Evolutionary conservation across 2,888 invertebrate species (phyloP), one percentile per base, ranked within the genome.

Genomic region (Nipponacmea schrenckii): DNA sequence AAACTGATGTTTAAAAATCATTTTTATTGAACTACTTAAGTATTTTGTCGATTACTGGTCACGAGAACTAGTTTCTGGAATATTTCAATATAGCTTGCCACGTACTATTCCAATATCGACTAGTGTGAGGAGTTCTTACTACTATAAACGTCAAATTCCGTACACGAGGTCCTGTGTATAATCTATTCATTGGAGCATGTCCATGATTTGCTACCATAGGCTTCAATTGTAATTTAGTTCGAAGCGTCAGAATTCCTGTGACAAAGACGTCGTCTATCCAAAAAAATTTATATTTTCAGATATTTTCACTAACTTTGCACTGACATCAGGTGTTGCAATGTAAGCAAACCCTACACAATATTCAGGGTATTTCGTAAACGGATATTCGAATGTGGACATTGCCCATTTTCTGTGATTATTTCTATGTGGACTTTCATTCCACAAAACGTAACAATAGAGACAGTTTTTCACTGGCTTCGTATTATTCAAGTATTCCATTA

Each of bases 401-500:
- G 73, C 82, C 84, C 83, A 84, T 65, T 84, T 84, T 26, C 79
- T 78, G 2, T 62, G 39, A 17, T 24, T 62, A 26, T 39, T 66
- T 20, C 82, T 69, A 12, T 76, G 64, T 2, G 82, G 82, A 0
- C 76, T 72, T 39, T 79, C 77, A 26, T 77, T 78, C 15, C 31
- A 70, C 39, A 70, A 79, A 8, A 78, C 74, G 12, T 81, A 80
- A 68, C 84, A 84, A 64, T 80, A 81, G 0, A 83, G 62, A 46
- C 79, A 78, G 48, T 77, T 72, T 45, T 77, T 62, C 24, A 71
- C 12, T 45, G 69, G 46, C 31, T 74, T 75, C 46, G 75, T 75
- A 2, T 31, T 75, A 0, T 44, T 31, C 5, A 84, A 71, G 68
- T 80, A 81, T 10, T 77, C 70, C 45, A 93, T 88, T 77, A 91